Evolutionary conservation across 2,888 invertebrate genomes (phyloP), one percentile per base, ranked within the genome.

Genomic region (Watsonalla cultraria): DNA sequence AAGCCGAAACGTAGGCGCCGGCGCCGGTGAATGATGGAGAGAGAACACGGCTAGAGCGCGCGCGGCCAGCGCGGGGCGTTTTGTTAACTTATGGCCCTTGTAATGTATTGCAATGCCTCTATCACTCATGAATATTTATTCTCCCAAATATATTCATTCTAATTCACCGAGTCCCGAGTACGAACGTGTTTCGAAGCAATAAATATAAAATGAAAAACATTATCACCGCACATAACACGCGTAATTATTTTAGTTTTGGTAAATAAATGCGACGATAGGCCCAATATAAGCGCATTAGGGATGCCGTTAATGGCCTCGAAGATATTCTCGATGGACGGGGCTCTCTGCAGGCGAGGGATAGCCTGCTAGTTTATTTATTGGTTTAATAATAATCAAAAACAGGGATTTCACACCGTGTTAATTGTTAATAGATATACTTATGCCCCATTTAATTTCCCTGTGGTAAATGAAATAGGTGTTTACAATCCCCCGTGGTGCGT

Each of bases 51-150:
- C 59, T 62, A 58, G 58, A 59, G 58, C 50, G 53, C 52, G 57
- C 59, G 64, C 60, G 59, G 58, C 57, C 72, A 70, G 72, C 75
- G 73, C 76, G 73, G 80, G 77, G 84, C 83, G 85, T 82, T 82
- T 79, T 71, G 76, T 86, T 89, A 90, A 90, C 86, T 88, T 89
- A 90, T 86, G 74, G 76, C 78, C 75, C 75, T 71, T 88, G 88
- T 89, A 86, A 83, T 82, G 78, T 82, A 88, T 80, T 78, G 84
- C 87, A 86, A 84, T 83, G 78, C 83, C 86, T 84, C 83, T 83
- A 90, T 89, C 85, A 84, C 82, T 90, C 87, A 89, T 90, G 86
- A 90, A 90, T 90, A 90, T 90, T 90, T 84, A 88, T 86, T 75
- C 74, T 80, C 82, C 86, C 83, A 80, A 37, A 49, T 49, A 86